Base-by-base conservation (phyloP, 2,113 vertebrate genomes). In the Rhagologus leucostigma region DNA sequence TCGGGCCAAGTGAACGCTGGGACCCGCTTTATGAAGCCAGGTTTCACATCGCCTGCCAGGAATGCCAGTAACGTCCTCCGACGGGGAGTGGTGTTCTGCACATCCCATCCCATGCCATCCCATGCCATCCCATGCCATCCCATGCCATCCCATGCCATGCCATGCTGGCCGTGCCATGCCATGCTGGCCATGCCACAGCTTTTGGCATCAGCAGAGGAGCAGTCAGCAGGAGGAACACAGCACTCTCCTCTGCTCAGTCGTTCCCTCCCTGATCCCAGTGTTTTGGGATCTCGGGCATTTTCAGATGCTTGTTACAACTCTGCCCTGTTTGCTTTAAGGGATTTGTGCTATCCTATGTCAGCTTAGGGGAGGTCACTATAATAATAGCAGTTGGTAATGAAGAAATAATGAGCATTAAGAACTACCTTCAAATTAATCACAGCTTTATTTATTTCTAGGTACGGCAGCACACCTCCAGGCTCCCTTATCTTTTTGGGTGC, bases 401-500 rank as follows among this genome's bases (percentile, higher is more conserved):
- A 89, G 64, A 91, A 96, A 92, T 80, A 87, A 64, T 14, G 7
- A 79, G 44, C 73, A 90, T 92, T 94, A 94, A 84, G 49, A 55
- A 69, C 42, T 17, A 16, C 47, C 76, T 94, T 95, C 5, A 44
- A 86, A 91, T 89, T 96, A 93, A 97, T 96, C 78, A 91, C 53
- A 68, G 75, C 42, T 94, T 95, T 81, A 75, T 95, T 95, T 93
- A 35, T 86, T 78, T 87, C 49, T 63, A 68, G 79, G 75, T 55
- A 83, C 52, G 68, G 81, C 93, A 95, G 92, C 17, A 19, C 29
- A 63, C 77, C 80, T 95, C 80, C 82, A 93, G 92, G 91, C 60
- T 94, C 50, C 56, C 97, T 98, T 98, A 98, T 98, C 98, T 98
- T 93, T 93, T 95, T 80, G 75, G 90, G 84, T 83, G 70, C 98